Evolutionary conservation across 2,113 vertebrate species (phyloP).

Genomic region (Pachycephala philippinensis): DNA sequence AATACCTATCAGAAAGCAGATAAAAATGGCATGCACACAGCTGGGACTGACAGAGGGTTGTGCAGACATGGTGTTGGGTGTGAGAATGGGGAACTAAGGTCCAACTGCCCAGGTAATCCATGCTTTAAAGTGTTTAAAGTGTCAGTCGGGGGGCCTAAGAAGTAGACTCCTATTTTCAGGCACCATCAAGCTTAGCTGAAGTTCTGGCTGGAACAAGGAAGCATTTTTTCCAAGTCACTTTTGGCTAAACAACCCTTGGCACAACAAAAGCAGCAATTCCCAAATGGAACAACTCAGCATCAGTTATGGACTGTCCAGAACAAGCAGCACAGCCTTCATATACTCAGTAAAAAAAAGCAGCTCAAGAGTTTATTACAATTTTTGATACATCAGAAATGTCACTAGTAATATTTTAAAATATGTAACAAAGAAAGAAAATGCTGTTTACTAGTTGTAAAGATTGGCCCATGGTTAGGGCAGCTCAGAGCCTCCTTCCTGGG

Average conservation of each 20-base stretch:
- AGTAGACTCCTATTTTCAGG: not conserved
- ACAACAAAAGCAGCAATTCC: not conserved
- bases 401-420: not conserved
- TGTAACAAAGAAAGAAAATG: not conserved
- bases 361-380: constrained; percentile 9
- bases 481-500: not conserved
- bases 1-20: not conserved
- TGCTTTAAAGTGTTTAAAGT: not conserved
- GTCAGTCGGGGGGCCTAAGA: not conserved
- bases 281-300: not conserved
- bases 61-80: not conserved
- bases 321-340: not conserved
- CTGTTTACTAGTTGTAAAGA: not conserved
- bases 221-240: not conserved
- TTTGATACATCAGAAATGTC: not conserved
- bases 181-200: not conserved
- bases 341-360: not conserved
- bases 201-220: not conserved
- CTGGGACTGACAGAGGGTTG: not conserved
- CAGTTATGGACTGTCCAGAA: not conserved
- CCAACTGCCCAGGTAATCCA: not conserved
- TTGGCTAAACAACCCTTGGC: not conserved
- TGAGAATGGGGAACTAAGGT: not conserved
- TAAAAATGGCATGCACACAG: not conserved
- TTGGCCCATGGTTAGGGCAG: not conserved